These are phyloP conservation scores for Sprattus sprattus DNA, from an alignment of 2,113 vertebrate species.

Conservation along the genomic window DNA sequence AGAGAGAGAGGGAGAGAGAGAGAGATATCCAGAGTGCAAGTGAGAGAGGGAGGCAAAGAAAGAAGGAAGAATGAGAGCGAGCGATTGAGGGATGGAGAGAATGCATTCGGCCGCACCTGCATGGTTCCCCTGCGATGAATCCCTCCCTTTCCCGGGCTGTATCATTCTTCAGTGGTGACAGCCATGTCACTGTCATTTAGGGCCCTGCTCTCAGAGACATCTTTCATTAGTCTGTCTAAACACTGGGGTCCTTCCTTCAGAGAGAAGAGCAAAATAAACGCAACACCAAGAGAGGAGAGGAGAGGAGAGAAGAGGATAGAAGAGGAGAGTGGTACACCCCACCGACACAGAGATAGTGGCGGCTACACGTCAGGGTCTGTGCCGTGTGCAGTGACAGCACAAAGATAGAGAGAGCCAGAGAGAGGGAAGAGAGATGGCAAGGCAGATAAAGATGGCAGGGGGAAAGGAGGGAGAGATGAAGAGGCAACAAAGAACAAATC, in stretches of 20 bases:
- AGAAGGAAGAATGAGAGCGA: background rate
- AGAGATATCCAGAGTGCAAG: too few species aligned
- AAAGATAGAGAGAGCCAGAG: slow-evolving; percentile 48
- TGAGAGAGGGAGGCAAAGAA: background rate
- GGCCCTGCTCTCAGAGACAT: background rate
- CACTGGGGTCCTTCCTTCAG: background rate
- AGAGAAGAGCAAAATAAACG: background rate
- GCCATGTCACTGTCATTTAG: background rate
- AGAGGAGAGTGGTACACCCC: slow-evolving; percentile 11
- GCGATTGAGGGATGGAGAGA: background rate
- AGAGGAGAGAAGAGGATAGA: background rate
- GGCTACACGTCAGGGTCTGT: slow-evolving; percentile 36
- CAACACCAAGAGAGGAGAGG: background rate
- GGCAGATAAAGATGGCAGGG: slow-evolving; percentile 21
- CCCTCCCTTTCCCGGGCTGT: background rate
- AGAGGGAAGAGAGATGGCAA: slow-evolving; percentile 42
- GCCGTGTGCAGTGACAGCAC: slow-evolving; percentile 51
- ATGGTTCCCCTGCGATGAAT: background rate
- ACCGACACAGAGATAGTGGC: slow-evolving; percentile 45
- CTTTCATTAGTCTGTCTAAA: background rate
- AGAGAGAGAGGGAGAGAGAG: background rate
- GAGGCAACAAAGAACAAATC: slow-evolving; percentile 36
- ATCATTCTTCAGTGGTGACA: background rate
- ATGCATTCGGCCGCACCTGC: background rate
- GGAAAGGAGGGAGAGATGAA: background rate